phyloP scores from a whole-genome alignment of 2,797 vertebrate genomes.

The Chelmon rostratus region DNA sequence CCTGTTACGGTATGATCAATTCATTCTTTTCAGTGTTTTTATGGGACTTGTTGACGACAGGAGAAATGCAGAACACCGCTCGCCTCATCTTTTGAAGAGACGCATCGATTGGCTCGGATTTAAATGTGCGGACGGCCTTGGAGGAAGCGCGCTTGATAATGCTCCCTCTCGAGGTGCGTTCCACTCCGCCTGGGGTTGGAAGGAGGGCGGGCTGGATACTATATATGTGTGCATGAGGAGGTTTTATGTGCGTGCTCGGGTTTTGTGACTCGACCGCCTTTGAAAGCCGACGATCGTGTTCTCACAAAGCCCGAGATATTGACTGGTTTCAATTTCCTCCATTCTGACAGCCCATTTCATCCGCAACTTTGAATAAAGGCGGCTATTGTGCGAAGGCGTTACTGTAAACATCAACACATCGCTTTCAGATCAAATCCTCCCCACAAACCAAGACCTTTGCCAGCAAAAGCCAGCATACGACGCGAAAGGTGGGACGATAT shows the following conservation, averaged over 20 bases:
- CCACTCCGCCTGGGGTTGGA: neutral
- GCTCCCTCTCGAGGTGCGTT: constrained; percentile 5
- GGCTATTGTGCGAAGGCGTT: constrained; percentile 35
- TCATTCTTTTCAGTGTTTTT: constrained; percentile 13
- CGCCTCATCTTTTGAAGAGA: constrained; percentile 28
- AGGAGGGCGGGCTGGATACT: neutral
- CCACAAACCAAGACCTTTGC: neutral
- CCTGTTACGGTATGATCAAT: neutral
- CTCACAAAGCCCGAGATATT: constrained; percentile 55
- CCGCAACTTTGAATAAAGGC: constrained; percentile 59
- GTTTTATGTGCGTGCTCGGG: constrained; percentile 29
- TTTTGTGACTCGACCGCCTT: constrained; percentile 48
- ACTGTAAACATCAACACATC: constrained; percentile 59
- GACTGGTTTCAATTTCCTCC: constrained; percentile 78
- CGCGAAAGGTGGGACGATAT: neutral
- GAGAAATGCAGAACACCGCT: neutral
- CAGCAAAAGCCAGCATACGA: neutral
- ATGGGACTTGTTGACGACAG: constrained; percentile 12
- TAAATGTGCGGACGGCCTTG: constrained; percentile 48
- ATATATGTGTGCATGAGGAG: constrained; percentile 11
- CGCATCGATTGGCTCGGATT: constrained; percentile 34
- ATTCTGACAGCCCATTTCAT: constrained; percentile 70
- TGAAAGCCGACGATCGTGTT: constrained; percentile 61
- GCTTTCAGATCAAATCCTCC: constrained; percentile 51
- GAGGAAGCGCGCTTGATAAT: constrained; percentile 28